Evolutionary conservation across 2,113 vertebrate genomes (phyloP).

Genomic region (Equus przewalskii): DNA sequence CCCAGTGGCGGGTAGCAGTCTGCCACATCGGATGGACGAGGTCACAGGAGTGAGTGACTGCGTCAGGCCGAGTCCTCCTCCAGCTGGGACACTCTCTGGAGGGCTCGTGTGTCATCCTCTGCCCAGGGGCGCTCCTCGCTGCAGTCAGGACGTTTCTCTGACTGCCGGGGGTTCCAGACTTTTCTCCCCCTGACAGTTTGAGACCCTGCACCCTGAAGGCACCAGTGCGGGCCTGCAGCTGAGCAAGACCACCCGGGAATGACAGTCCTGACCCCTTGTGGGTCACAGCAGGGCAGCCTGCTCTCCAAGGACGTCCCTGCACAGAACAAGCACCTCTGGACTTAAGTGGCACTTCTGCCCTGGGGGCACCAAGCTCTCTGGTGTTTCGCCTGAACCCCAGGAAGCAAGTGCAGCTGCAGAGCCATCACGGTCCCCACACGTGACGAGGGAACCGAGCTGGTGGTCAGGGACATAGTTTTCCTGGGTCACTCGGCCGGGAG

Average conservation of each 20-base stretch:
- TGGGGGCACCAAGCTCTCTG: rapidly evolving
- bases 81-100: background rate
- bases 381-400: too few species aligned
- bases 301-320: rapidly evolving
- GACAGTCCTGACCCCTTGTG: background rate
- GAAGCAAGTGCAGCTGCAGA: rapidly evolving
- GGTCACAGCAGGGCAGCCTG: background rate
- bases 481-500: background rate
- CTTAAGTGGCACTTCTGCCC: rapidly evolving
- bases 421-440: rapidly evolving
- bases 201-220: background rate
- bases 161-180: rapidly evolving
- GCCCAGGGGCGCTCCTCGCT: rapidly evolving
- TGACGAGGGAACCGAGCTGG: background rate
- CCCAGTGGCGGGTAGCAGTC: background rate
- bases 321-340: rapidly evolving
- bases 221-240: background rate
- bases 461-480: rapidly evolving
- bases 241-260: background rate
- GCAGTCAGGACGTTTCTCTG: background rate
- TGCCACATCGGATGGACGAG: rapidly evolving
- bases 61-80: background rate
- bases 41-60: background rate
- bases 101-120: background rate
- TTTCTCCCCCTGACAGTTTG: background rate